These are phyloP conservation scores for Teinopalpus imperialis DNA, from an alignment of 2,888 invertebrate genomes.

Conservation along the genomic window DNA sequence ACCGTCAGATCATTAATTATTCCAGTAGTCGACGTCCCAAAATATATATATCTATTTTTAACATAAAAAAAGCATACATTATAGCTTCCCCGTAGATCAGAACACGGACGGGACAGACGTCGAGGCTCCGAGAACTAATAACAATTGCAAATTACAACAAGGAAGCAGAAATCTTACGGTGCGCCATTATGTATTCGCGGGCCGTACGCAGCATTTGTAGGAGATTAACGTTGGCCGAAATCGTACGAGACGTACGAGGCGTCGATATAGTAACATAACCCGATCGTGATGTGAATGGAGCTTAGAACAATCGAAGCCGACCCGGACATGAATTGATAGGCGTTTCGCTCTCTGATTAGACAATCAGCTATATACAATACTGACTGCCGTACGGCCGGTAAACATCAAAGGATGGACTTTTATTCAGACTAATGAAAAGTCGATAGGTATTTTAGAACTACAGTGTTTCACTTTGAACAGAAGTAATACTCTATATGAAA, in stretches of 20 bases:
- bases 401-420: conserved; percentile 17
- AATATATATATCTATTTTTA: no score
- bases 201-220: conserved; percentile 46
- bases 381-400: conserved; percentile 7
- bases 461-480: conserved; percentile 8
- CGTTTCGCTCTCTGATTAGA: conserved; percentile 21
- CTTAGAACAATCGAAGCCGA: conserved; percentile 46
- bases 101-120: conserved; percentile 43
- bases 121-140: conserved; percentile 65
- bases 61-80: conserved; percentile 10
- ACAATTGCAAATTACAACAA: conserved; percentile 55
- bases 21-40: no score
- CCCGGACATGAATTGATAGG: conserved; percentile 48
- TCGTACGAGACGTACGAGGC: conserved; percentile 60
- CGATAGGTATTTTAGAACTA: conserved; percentile 12
- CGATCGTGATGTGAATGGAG: conserved; percentile 55
- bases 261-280: conserved; percentile 61
- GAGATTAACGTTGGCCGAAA: conserved; percentile 59
- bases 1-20: no score
- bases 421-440: conserved; percentile 18
- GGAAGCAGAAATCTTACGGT: conserved; percentile 39
- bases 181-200: conserved; percentile 48
- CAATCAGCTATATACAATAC: conserved; percentile 22
- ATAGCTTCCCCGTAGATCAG: no score
- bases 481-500: no score